Conservation (phyloP, 2,888 invertebrate genomes). For the Minunthozetes semirufus region DNA sequence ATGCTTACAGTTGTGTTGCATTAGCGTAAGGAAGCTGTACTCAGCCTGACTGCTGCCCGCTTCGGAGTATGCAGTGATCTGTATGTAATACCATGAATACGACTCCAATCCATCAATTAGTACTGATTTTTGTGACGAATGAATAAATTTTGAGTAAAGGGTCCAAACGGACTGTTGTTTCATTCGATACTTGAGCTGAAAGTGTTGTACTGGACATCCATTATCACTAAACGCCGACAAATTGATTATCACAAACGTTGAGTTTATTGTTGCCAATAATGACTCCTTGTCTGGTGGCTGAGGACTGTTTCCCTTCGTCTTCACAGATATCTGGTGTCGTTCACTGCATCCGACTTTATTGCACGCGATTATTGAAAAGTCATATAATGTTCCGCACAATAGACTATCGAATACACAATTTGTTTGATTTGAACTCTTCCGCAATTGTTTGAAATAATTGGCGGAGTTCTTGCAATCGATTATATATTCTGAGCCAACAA, state of each 20-base stretch:
- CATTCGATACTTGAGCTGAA: constrained; percentile 6
- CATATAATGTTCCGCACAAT: constrained; percentile 14
- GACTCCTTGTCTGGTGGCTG: constrained; percentile 23
- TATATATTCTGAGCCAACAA: constrained; percentile 16
- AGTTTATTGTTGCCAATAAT: constrained; percentile 13
- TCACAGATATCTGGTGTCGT: constrained; percentile 1
- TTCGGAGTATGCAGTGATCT: constrained; percentile 19
- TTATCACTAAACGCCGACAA: constrained; percentile 22
- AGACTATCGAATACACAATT: constrained; percentile 27
- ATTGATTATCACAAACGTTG: constrained; percentile 23
- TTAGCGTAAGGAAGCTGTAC: constrained; percentile 35
- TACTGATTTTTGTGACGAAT: constrained; percentile 9
- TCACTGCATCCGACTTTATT: constrained; percentile 19
- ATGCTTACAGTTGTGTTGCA: constrained; percentile 8
- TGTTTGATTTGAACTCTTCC: background rate
- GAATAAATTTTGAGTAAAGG: background rate
- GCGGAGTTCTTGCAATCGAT: background rate
- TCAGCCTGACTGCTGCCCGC: constrained; percentile 31
- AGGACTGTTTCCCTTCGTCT: constrained; percentile 14
- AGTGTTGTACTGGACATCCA: constrained; percentile 18
- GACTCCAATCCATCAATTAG: constrained; percentile 25
- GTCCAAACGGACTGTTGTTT: constrained; percentile 2
- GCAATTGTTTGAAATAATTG: constrained; percentile 7
- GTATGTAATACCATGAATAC: constrained; percentile 14
- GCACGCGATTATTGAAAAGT: constrained; percentile 20